Conservation (phyloP, 2,888 invertebrate species). For the Lasius fuliginosus region DNA sequence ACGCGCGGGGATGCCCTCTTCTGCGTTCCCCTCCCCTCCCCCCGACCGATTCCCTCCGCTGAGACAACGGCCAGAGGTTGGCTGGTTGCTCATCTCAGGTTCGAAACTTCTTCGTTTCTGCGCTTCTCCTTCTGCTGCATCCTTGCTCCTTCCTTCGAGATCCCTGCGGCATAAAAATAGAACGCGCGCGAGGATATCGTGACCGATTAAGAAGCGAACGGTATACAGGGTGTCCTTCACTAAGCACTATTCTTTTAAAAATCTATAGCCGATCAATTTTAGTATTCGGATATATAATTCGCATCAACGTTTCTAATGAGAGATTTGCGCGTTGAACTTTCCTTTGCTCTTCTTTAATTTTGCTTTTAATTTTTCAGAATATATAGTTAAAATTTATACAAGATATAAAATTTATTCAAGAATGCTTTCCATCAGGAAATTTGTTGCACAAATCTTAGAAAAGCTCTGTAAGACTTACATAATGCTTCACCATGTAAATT, state of each 20-base stretch:
- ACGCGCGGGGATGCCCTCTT: slow-evolving; percentile 17
- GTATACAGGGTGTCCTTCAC: slow-evolving; percentile 14
- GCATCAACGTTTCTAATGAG: neutral
- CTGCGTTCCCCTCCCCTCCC: neutral
- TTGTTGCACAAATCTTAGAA: neutral
- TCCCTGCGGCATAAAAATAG: slow-evolving; percentile 40
- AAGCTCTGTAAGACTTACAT: neutral
- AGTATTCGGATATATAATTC: neutral
- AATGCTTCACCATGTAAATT: neutral
- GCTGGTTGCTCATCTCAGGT: slow-evolving; percentile 22
- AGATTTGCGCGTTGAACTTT: neutral
- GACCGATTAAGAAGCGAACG: slow-evolving; percentile 39
- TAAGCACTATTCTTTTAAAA: neutral
- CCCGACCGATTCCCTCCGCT: slow-evolving; percentile 35
- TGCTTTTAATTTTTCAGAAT: neutral
- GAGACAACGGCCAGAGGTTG: slow-evolving; percentile 37
- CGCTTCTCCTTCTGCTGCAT: slow-evolving; percentile 4
- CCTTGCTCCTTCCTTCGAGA: slow-evolving; percentile 37
- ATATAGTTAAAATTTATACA: neutral
- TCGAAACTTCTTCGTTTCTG: neutral
- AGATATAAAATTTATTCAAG: neutral
- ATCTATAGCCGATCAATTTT: neutral
- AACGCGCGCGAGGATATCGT: slow-evolving; percentile 37
- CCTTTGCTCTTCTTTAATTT: neutral
- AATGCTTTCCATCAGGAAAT: neutral